Conservation (phyloP, 2,113 vertebrate genomes). For the Phalacrocorax aristotelis region DNA sequence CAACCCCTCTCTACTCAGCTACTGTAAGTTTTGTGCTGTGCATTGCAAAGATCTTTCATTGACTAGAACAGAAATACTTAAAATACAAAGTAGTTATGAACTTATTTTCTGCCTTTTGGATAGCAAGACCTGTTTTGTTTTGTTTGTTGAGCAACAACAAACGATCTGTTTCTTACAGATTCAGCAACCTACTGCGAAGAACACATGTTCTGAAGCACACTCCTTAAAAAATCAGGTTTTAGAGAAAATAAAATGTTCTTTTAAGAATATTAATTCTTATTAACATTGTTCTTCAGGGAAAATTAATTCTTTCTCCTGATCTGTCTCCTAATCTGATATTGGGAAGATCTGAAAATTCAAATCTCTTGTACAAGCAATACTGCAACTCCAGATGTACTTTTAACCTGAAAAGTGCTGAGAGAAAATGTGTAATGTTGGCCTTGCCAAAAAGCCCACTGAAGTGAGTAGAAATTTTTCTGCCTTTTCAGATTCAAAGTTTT, state of each 20-base stretch:
- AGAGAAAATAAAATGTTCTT: neutral
- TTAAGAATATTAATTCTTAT: neutral
- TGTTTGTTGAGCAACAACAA: neutral
- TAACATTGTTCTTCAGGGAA: neutral
- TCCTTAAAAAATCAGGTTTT: neutral
- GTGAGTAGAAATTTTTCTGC: neutral
- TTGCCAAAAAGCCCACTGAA: neutral
- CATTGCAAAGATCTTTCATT: neutral
- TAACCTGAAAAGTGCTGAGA: neutral
- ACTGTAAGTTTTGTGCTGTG: neutral
- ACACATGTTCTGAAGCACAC: neutral
- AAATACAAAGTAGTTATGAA: neutral
- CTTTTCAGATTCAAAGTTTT: neutral
- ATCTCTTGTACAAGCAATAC: neutral
- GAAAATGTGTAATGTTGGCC: fast-evolving
- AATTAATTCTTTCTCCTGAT: neutral
- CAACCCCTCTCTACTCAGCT: neutral
- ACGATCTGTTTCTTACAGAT: no score
- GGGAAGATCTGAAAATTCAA: neutral
- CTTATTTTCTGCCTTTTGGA: neutral
- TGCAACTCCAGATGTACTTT: neutral
- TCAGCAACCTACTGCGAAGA: neutral
- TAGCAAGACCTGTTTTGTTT: neutral
- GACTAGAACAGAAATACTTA: neutral
- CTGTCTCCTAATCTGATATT: neutral